These are phyloP conservation scores for Callionymus lyra DNA, from an alignment of 2,113 vertebrate genomes.

Conservation along the genomic window DNA sequence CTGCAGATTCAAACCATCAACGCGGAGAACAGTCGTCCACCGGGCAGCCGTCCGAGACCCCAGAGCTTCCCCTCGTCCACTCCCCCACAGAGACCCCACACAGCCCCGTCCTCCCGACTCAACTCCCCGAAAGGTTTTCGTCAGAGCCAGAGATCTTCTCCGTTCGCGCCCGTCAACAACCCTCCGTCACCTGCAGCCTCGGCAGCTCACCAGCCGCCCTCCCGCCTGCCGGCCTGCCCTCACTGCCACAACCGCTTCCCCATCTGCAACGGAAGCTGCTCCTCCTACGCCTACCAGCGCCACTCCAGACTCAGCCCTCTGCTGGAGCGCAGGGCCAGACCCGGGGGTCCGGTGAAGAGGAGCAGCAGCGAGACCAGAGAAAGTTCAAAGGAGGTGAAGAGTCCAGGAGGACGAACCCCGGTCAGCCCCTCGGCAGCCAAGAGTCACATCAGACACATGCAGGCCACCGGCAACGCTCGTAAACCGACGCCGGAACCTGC, in stretches of 20 bases:
- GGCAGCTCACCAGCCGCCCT: constrained; percentile 40
- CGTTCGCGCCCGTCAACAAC: constrained; percentile 55
- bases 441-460: constrained; percentile 57
- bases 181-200: constrained; percentile 50
- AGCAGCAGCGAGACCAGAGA: constrained; percentile 68
- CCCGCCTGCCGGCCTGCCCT: constrained; percentile 54
- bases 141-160: constrained; percentile 58
- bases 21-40: constrained; percentile 64
- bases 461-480: constrained; percentile 52
- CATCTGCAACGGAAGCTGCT: constrained; percentile 68
- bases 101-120: constrained; percentile 65
- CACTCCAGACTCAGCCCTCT: constrained; percentile 68
- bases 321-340: constrained; percentile 49
- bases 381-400: constrained; percentile 42
- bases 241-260: constrained; percentile 68
- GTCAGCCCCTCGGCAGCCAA: constrained; percentile 55
- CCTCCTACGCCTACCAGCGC: constrained; percentile 64
- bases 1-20: constrained; percentile 82
- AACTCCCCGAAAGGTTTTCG: constrained; percentile 65
- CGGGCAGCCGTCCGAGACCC: constrained; percentile 42
- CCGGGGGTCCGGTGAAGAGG: constrained; percentile 45
- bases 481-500: constrained; percentile 42
- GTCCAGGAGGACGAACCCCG: constrained; percentile 49
- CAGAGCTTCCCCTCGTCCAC: constrained; percentile 31
- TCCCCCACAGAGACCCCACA: constrained; percentile 63